phyloP scores from a whole-genome alignment of 2,113 vertebrate species.

The Gasterosteus nipponicus region DNA sequence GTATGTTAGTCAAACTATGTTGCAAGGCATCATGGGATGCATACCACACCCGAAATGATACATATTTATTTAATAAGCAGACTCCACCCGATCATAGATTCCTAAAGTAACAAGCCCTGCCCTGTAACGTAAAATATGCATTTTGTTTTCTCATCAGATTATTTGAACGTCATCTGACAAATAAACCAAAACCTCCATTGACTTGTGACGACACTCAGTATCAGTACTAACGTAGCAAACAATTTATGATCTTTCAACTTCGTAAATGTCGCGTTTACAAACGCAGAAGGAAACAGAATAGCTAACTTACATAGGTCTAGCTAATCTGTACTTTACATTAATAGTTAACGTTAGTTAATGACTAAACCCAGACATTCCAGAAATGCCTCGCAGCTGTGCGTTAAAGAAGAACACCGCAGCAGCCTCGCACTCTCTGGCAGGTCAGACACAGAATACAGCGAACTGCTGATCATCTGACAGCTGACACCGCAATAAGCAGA shows the following conservation, averaged over 20 bases:
- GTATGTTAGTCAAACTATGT: neutral
- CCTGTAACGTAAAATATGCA: neutral
- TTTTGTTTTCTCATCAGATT: neutral
- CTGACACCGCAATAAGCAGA: neutral
- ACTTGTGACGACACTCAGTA: neutral
- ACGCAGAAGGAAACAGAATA: no score
- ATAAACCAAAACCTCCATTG: no score
- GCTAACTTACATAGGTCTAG: no score
- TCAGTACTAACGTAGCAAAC: neutral
- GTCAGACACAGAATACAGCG: neutral
- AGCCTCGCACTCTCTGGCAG: neutral
- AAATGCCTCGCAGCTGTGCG: conserved; percentile 18
- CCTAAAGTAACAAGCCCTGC: neutral
- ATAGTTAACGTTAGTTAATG: neutral
- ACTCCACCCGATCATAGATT: no score
- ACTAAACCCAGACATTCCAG: conserved; percentile 3
- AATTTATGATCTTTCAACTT: neutral
- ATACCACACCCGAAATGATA: neutral
- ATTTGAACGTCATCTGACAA: neutral
- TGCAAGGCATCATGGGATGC: neutral
- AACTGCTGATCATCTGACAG: conserved; percentile 17
- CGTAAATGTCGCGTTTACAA: no score
- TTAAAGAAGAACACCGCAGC: conserved; percentile 3
- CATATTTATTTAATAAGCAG: neutral
- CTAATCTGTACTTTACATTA: neutral